Base-by-base conservation (phyloP, 2,797 vertebrate species). In the Enteromius trimaculatus region DNA sequence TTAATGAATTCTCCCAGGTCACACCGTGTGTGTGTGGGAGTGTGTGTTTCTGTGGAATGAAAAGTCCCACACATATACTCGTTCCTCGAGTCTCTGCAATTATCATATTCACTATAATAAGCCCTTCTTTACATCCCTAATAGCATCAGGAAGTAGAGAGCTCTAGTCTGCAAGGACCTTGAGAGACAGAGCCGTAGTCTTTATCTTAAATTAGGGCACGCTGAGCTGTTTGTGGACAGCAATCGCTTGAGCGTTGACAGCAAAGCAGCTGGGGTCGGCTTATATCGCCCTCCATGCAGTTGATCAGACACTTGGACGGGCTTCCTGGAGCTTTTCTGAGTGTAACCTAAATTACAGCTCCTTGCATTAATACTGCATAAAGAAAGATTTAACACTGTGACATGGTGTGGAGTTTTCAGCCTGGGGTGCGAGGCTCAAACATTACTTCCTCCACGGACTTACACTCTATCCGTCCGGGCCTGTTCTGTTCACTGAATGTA, bases 1-100 rank as follows among this genome's bases (percentile, higher is more conserved):
- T 87, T 87, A 87, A 89, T 87, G 81, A 89, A 86, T 86, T 84
- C 88, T 85, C 80, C 23, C 83, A 87, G 86, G 83, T 64, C 80
- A 82, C 72, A 49, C 65, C 2, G 37, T 79, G 51, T 82, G 51
- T 62, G 72, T 79, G 55, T 74, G 81, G 49, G 79, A 68, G 39
- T 80, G 31, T 76, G 74, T 78, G 51, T 64, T 77, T 79, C 51
- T 37, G 53, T 83, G 37, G 53, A 78, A 47, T 26, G 3, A 70
- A 71, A 53, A 31, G 55, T 81, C 1, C 8, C 42, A 66, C 44
- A 65, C 31, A 74, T 39, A 26, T 29, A 42, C n/a, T 29, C 17
- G 9, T 58, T 74, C 16, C 34, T 77, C 29, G 19, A 70, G 64
- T 37, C 74, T 70, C 74, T 69, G 39, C 77, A 77, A 77, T 83